Base-by-base conservation (phyloP, 2,888 invertebrate genomes). In the Prionchulus punctatus region DNA sequence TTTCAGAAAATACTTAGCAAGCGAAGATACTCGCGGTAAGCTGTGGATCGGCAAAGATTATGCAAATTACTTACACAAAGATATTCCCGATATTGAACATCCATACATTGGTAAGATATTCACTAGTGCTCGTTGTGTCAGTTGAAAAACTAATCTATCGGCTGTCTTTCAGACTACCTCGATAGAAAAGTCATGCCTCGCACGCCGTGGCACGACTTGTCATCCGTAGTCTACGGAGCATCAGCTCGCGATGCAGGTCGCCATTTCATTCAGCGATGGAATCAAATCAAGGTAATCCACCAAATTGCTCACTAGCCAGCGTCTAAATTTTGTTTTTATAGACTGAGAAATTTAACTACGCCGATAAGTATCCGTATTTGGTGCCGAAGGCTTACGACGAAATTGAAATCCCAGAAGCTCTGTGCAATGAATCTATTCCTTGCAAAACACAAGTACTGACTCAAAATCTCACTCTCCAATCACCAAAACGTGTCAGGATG, bases 171-270 rank as follows among this genome's bases (percentile, higher is more conserved):
- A 76, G 76, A 77, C 64, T 72, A 75, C 59, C 74, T 77, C 56
- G 75, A 77, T 60, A 67, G 77, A 36, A 68, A 68, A 31, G 64
- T 62, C 27, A 72, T 69, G 1, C 76, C 76, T 2, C 67, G 77
- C 52, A 77, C 76, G 76, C 77, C 77, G 1, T 77, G 77, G 77
- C 76, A 77, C 62, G 77, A 77, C 63, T 74, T 77, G 53, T 76
- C 73, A 28, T 70, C 70, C 4, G 72, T 74, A 12, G 72, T 75
- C 1, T 76, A 72, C 64, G 77, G 77, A 21, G 70, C 70, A 30
- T 68, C 73, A 2, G 77, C 76, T 4, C 63, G 76, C 47, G 77
- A 77, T 65, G 71, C 75, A 1, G 74, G 76, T 2, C 63, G 77
- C 36, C 77, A 77, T 64, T 77, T 78, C 62, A 77, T 78, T 57